These are phyloP conservation scores for Leucoraja erinaceus DNA, from an alignment of 2,113 vertebrate genomes.

Conservation along the genomic window DNA sequence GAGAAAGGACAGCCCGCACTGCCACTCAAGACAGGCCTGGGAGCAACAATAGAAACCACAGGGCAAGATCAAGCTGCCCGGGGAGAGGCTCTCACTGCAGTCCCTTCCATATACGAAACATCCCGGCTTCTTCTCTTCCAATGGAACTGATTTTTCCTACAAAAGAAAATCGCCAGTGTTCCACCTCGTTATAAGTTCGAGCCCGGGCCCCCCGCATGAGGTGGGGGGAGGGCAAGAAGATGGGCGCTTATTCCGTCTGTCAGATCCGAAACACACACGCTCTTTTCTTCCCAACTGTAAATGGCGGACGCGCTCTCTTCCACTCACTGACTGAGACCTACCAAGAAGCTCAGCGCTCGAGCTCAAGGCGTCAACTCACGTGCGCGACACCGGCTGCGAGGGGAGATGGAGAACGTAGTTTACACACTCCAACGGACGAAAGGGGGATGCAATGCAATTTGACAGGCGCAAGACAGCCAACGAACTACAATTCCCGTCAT, in stretches of 20 bases:
- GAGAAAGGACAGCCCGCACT: neutral
- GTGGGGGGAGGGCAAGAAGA: neutral
- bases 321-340: neutral
- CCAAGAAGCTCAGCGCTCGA: constrained; percentile 31
- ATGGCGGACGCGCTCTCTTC: constrained; percentile 13
- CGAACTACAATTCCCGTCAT: constrained; percentile 6
- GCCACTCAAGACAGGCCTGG: constrained; percentile 5
- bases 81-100: constrained; percentile 36
- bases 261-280: neutral
- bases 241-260: neutral
- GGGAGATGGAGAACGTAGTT: neutral
- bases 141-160: neutral
- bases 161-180: neutral
- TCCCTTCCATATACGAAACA: constrained; percentile 28
- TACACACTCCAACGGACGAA: neutral
- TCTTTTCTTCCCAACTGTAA: constrained; percentile 31
- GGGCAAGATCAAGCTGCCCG: neutral
- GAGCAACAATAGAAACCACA: constrained; percentile 1
- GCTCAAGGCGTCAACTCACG: constrained; percentile 6
- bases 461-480: neutral
- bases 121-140: constrained; percentile 16
- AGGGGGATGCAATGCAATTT: neutral
- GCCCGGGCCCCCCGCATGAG: neutral
- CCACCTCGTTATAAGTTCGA: neutral
- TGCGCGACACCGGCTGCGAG: neutral